Evolutionary conservation across 2,113 vertebrate genomes (phyloP).

Genomic region (Muscicapa adusta): DNA sequence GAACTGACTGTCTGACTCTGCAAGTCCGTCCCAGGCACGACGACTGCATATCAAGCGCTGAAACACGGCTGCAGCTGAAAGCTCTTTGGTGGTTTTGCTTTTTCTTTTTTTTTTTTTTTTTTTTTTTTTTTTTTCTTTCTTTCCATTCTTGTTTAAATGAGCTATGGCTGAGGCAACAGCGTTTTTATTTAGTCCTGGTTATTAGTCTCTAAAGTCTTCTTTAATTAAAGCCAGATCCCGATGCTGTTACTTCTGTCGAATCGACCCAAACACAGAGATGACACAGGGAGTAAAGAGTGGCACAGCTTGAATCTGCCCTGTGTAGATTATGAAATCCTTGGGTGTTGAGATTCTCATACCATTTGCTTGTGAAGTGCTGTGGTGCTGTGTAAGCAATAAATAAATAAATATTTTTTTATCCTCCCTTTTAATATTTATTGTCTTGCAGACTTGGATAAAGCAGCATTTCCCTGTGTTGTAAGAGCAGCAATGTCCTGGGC

Average conservation of each 20-base stretch:
- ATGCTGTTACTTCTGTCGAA: not conserved
- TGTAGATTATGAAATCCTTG: not conserved
- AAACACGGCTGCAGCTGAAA: not conserved
- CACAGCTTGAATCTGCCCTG: not conserved
- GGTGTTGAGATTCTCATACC: not conserved
- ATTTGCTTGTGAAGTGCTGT: not conserved
- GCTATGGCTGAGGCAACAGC: not conserved
- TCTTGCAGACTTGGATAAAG: not conserved
- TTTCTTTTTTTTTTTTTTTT: too few species aligned
- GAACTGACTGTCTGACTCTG: not conserved
- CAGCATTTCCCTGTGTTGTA: not conserved
- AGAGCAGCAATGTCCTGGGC: not conserved
- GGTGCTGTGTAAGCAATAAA: not conserved
- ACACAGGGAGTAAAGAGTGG: not conserved
- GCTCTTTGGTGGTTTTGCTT: not conserved
- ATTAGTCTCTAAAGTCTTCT: not conserved
- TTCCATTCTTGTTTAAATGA: not conserved
- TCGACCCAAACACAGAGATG: not conserved
- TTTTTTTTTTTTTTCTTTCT: too few species aligned
- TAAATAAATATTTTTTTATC: not conserved
- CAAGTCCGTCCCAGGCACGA: not conserved
- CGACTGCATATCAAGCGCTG: not conserved
- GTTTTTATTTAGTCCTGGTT: not conserved
- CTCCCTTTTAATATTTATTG: not conserved
- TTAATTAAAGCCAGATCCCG: conserved; percentile 22